Percentiles rank a stretch among this genome's conserved stretches.
phyloP scores from a whole-genome alignment of 2,113 vertebrate species.

The Saguinus midas region DNA sequence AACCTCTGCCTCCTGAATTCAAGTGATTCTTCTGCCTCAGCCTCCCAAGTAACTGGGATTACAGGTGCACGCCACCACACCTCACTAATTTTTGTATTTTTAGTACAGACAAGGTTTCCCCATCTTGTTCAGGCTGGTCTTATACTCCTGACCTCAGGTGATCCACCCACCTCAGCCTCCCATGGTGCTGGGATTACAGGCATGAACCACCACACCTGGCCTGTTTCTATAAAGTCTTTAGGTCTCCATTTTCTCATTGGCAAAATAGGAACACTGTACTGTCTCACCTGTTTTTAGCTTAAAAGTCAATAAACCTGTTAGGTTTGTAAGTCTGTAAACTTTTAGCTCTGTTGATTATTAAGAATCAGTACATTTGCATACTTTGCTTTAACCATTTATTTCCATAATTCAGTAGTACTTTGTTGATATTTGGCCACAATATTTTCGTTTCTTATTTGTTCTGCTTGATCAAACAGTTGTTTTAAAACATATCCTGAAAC shows the following conservation, averaged over 20 bases:
- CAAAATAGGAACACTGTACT: neutral
- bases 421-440: neutral
- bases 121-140: too few species aligned
- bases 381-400: neutral
- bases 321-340: neutral
- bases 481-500: neutral
- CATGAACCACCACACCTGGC: too few species aligned
- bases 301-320: neutral
- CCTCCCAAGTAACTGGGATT: too few species aligned
- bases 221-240: neutral
- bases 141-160: too few species aligned
- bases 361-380: neutral
- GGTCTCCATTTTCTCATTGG: neutral
- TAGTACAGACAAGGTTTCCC: too few species aligned
- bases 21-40: too few species aligned
- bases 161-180: too few species aligned
- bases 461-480: neutral
- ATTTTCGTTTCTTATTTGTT: constrained; percentile 38
- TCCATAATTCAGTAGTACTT: neutral
- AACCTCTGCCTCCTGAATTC: too few species aligned
- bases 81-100: too few species aligned
- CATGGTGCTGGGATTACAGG: too few species aligned
- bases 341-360: neutral
- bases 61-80: too few species aligned
- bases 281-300: neutral